phyloP scores from a whole-genome alignment of 2,113 vertebrate genomes.

The Pluvianellus socialis region DNA sequence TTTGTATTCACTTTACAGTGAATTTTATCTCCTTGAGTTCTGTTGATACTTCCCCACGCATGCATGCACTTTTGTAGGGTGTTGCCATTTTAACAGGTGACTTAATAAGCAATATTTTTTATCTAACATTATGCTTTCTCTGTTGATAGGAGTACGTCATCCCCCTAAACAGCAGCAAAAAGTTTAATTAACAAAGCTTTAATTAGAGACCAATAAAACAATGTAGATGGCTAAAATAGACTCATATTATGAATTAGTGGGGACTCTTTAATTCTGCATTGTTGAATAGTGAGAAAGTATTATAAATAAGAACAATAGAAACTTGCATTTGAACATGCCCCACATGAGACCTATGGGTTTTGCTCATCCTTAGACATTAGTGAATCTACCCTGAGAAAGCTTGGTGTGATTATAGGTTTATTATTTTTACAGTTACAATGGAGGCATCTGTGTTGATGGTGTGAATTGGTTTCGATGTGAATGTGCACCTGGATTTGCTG shows the following conservation, averaged over 20 bases:
- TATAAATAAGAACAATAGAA: neutral
- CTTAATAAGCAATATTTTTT: neutral
- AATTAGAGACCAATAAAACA: neutral
- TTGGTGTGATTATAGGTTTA: neutral
- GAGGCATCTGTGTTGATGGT: slow-evolving; percentile 91
- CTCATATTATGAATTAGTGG: neutral
- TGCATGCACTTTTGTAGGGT: neutral
- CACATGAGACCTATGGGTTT: slow-evolving; percentile 43
- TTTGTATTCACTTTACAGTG: neutral
- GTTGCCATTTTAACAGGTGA: neutral
- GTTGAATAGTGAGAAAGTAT: slow-evolving; percentile 62
- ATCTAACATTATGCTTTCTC: neutral
- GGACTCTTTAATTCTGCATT: slow-evolving; percentile 58
- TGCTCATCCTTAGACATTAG: neutral
- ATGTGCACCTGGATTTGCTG: slow-evolving; percentile 90
- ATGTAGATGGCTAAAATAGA: neutral
- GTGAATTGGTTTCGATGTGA: slow-evolving; percentile 97
- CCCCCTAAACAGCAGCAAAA: neutral
- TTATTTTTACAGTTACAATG: slow-evolving; percentile 86
- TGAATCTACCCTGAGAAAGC: neutral
- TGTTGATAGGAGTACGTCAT: neutral
- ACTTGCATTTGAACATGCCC: slow-evolving; percentile 75
- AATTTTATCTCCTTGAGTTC: neutral
- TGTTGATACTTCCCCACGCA: neutral
- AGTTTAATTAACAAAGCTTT: neutral